Conservation (phyloP, 2,797 vertebrate species). For the Liparis tanakae region DNA sequence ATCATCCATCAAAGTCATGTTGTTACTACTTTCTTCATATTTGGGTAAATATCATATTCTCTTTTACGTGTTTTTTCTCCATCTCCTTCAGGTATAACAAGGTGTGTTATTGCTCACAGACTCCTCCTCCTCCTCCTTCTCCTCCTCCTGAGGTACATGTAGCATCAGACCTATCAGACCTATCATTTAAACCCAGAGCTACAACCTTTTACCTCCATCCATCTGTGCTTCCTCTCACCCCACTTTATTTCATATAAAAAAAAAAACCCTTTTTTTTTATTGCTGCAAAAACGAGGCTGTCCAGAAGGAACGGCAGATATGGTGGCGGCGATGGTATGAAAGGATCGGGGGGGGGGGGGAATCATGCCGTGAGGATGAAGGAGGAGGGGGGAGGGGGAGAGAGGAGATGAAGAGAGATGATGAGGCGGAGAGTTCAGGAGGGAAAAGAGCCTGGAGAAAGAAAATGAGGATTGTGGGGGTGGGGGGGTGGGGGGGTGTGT, state of each 20-base stretch:
- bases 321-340: constrained; percentile 48
- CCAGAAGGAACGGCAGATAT: constrained; percentile 51
- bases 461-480: constrained; percentile 4
- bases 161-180: constrained; percentile 21
- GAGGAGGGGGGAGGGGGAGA: constrained; percentile 14
- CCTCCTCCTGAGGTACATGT: constrained; percentile 44
- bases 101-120: constrained; percentile 21
- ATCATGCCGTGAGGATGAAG: constrained; percentile 45
- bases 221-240: constrained; percentile 29
- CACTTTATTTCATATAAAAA: constrained; percentile 57
- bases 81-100: constrained; percentile 33
- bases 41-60: neutral
- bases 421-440: constrained; percentile 35
- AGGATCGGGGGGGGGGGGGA: constrained; percentile 19
- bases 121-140: constrained; percentile 12
- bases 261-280: constrained; percentile 40
- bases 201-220: constrained; percentile 58
- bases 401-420: constrained; percentile 36
- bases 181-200: constrained; percentile 55
- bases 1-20: too few species aligned
- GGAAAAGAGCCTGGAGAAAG: constrained; percentile 6
- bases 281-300: constrained; percentile 45
- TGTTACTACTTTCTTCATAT: neutral
- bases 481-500: too few species aligned
- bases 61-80: constrained; percentile 2